Evolutionary conservation across 2,113 vertebrate genomes (phyloP).

Genomic region (Pseudolaguvia tuberculata): DNA sequence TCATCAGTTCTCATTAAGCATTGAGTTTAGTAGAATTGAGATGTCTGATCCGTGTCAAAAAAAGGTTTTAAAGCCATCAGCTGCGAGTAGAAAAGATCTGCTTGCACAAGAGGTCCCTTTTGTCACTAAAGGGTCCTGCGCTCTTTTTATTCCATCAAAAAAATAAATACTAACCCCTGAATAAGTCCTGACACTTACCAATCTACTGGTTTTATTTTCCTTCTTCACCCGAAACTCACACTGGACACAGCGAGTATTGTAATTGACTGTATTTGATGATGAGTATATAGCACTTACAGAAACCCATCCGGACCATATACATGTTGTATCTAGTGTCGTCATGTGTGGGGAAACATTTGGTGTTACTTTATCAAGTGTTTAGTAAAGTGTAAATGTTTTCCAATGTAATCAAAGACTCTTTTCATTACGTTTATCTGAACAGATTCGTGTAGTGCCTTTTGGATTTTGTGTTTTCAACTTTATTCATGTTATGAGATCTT

Average conservation of each 20-base stretch:
- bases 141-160: neutral
- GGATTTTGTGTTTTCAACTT: too few relatives aligned
- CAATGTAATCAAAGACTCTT: too few relatives aligned
- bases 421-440: too few relatives aligned
- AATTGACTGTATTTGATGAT: neutral
- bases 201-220: neutral
- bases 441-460: too few relatives aligned
- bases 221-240: neutral
- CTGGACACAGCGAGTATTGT: neutral
- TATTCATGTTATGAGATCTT: too few relatives aligned
- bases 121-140: neutral
- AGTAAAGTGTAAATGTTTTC: too few relatives aligned
- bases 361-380: too few relatives aligned
- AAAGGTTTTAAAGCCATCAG: neutral
- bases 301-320: neutral
- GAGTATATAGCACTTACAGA: neutral
- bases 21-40: neutral
- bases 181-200: neutral
- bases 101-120: neutral
- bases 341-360: too few relatives aligned
- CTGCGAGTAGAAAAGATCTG: neutral
- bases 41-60: neutral
- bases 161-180: neutral
- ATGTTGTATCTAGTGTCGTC: neutral
- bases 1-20: neutral